Evolutionary conservation across 2,113 vertebrate species (phyloP).

Genomic region (Junco hyemalis): DNA sequence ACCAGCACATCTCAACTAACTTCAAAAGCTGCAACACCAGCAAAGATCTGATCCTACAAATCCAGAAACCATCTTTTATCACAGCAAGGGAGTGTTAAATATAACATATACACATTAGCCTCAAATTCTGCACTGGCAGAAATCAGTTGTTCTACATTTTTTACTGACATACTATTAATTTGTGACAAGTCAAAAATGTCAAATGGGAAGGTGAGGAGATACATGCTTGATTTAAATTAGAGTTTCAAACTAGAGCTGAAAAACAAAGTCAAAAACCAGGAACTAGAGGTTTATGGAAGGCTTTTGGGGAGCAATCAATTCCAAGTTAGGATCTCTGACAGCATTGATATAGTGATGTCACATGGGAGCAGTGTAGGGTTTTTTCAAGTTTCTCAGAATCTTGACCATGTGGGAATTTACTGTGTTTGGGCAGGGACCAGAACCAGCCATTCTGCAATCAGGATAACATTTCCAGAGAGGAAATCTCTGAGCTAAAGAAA

Average conservation of each 20-base stretch:
- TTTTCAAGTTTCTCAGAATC: background rate
- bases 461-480: background rate
- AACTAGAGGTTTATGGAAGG: background rate
- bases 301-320: background rate
- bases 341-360: background rate
- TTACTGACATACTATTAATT: background rate
- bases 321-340: background rate
- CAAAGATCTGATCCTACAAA: background rate
- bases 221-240: background rate
- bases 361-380: background rate
- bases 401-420: background rate
- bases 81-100: background rate
- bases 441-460: background rate
- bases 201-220: background rate
- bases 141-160: background rate
- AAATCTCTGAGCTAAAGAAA: background rate
- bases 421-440: background rate
- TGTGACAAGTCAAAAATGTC: background rate
- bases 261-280: background rate
- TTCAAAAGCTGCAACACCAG: background rate
- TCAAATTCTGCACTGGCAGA: background rate
- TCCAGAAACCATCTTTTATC: background rate
- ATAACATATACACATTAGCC: background rate
- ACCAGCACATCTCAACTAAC: background rate
- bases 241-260: background rate